Base-by-base conservation (phyloP, 2,888 invertebrate genomes). In the Vesta saturnalis region DNA sequence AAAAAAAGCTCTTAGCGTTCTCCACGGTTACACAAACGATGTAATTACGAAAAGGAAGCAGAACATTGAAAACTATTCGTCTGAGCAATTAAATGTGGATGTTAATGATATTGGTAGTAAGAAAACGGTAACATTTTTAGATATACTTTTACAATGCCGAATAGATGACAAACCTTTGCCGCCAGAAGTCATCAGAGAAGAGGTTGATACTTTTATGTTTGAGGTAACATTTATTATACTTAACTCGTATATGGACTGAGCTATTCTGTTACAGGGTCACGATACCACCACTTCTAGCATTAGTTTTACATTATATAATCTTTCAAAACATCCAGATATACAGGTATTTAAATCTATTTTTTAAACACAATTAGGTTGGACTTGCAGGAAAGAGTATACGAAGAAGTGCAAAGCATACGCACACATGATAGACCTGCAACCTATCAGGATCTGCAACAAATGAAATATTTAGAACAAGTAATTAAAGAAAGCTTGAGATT, bases 391-490 rank as follows among this genome's bases (percentile, higher is more conserved):
- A 8, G 4, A 23, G 1, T 22, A 14, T 22, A 21, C 5, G 16
- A 16, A 3, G 19, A 55, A 55, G 14, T 64, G 46, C 39, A 8
- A n/a, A 39, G 39, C 8, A n/a, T 39, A n/a, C 8, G n/a, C 8
- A n/a, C 39, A 39, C 74, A 80, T 39, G 71, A 77, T 21, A 67
- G 70, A 4, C 35, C 61, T 8, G 74, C 76, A 0, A 81, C 78
- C 0, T 71, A 77, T 58, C 72, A 80, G 59, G 86, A 88, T 59
- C 73, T 88, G 1, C 81, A 84, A 59, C 80, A 86, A 67, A 87
- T 88, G 87, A 87, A 86, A 76, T 88, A 87, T 74, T 79, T 88
- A 70, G 87, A 87, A 56, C 73, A 84, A 47, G 86, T 87, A 0
- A 85, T 88, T 49, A 88, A 86, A 72, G 88, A 88, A 77, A 79